phyloP scores from a whole-genome alignment of 1,140 invertebrate species.

The Triops longicaudatus region DNA sequence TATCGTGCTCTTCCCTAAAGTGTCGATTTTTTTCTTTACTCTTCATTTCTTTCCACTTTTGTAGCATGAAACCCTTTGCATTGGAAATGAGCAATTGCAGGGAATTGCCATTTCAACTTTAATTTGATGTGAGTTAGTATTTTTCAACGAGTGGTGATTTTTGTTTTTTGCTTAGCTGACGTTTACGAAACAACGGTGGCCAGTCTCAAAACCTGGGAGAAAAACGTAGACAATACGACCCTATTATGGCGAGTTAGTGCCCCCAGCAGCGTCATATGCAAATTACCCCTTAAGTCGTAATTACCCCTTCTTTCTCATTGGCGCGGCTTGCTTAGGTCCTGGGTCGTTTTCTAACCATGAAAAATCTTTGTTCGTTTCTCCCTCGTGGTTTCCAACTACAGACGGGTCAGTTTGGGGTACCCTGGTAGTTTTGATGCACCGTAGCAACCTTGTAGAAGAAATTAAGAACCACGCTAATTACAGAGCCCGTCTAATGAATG shows the following conservation, averaged over 20 bases:
- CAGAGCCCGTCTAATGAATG: slow-evolving; percentile 3
- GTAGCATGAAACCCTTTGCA: neutral
- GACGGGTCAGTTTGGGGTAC: neutral
- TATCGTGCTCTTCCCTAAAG: too few species aligned
- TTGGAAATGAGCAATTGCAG: neutral
- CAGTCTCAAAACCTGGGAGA: neutral
- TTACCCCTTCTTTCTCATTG: slow-evolving; percentile 8
- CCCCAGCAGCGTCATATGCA: slow-evolving; percentile 8
- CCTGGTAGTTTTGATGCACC: neutral
- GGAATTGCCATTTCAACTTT: neutral
- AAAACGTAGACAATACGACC: neutral
- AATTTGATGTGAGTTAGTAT: neutral
- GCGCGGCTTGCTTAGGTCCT: neutral
- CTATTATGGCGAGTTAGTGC: slow-evolving; percentile 1
- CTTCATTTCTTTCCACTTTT: neutral
- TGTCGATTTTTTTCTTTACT: neutral
- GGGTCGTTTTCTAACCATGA: neutral
- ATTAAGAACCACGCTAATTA: slow-evolving; percentile 4
- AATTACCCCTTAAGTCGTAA: slow-evolving; percentile 5
- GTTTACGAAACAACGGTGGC: neutral
- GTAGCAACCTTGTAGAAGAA: neutral
- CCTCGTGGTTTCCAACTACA: neutral
- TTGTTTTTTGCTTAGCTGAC: neutral
- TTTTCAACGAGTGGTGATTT: neutral
- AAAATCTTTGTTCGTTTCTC: neutral